phyloP scores from a whole-genome alignment of 92 coral and sea anemone genomes.

The Epizoanthus fatuus region DNA sequence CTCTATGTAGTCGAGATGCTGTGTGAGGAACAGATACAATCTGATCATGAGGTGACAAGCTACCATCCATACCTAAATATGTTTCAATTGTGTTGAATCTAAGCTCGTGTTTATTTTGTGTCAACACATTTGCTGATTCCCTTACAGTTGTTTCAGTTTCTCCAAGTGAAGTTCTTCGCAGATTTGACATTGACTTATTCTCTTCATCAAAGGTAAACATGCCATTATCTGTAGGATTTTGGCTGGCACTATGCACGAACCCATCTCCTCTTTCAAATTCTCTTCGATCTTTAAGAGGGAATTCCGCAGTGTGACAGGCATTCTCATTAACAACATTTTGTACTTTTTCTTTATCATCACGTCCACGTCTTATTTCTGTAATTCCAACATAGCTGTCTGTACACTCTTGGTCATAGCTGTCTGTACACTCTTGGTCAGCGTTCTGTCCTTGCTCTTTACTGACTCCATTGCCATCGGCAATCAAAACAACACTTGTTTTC shows the following conservation, averaged over 20 bases:
- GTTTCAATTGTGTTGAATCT: conserved; percentile 44
- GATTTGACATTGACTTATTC: not conserved
- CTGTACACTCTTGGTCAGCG: not conserved
- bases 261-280: not conserved
- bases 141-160: not conserved
- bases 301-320: not conserved
- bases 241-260: not conserved
- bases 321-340: not conserved
- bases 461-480: conserved; percentile 63
- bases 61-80: conserved; percentile 25
- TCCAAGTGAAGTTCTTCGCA: not conserved
- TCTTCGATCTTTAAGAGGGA: not conserved
- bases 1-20: not conserved
- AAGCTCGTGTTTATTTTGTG: not conserved
- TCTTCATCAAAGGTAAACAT: not conserved
- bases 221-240: not conserved
- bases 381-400: conserved; percentile 9
- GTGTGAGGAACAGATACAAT: not conserved
- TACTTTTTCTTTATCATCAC: not conserved
- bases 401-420: not conserved
- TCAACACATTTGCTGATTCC: not conserved
- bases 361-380: not conserved
- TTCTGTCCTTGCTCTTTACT: conserved; percentile 11
- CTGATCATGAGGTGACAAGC: not conserved
- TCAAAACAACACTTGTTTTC: conserved; percentile 80